Conservation (phyloP, 2,888 invertebrate species). For the Aphidius colemani region DNA sequence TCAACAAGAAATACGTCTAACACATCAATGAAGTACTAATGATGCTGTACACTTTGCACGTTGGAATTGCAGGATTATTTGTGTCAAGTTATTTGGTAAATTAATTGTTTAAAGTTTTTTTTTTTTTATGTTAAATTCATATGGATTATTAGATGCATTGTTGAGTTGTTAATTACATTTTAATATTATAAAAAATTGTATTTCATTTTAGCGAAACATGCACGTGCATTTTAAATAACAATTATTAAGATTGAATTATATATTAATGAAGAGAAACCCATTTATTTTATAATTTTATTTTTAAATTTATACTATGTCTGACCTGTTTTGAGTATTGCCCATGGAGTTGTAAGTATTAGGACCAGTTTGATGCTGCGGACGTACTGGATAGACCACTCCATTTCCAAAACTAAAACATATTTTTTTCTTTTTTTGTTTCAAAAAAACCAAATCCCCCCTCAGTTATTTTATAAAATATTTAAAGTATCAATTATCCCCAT, state of each 20-base stretch:
- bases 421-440: constrained; percentile 31
- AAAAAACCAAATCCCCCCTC: constrained; percentile 39
- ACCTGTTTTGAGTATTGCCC: constrained; percentile 85
- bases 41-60: background rate
- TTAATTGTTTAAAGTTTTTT: background rate
- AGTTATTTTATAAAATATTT: constrained; percentile 19
- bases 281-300: background rate
- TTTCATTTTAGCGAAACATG: constrained; percentile 1
- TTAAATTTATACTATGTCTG: constrained; percentile 62
- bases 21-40: background rate
- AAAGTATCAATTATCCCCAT: background rate
- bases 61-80: constrained; percentile 10
- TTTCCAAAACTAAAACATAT: constrained; percentile 80
- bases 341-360: constrained; percentile 82
- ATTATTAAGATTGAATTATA: background rate
- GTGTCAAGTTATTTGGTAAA: background rate
- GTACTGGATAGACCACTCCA: constrained; percentile 84
- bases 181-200: background rate
- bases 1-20: no score
- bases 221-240: constrained; percentile 1
- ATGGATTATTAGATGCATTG: background rate
- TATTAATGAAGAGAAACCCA: background rate
- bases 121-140: background rate
- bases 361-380: constrained; percentile 71
- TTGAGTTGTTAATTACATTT: background rate